Conservation (phyloP, 2,113 vertebrate genomes). For the Semnornis frantzii region DNA sequence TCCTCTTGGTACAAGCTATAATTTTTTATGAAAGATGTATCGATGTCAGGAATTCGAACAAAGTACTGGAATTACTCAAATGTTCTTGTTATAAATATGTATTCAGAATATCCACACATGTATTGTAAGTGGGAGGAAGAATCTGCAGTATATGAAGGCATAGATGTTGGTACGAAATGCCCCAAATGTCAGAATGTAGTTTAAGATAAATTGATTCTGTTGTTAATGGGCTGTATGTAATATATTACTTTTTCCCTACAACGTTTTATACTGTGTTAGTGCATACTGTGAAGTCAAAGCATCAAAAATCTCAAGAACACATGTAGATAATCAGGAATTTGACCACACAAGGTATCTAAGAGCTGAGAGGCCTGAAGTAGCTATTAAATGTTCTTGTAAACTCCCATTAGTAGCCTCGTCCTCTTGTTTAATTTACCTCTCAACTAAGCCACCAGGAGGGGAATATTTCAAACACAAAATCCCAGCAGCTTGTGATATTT, state of each 20-base stretch:
- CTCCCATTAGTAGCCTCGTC: not conserved
- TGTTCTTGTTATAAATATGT: conserved; percentile 32
- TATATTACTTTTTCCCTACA: not conserved
- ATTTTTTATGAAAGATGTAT: conserved; percentile 67
- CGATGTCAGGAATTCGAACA: conserved; percentile 33
- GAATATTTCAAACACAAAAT: not conserved
- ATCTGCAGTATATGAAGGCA: not conserved
- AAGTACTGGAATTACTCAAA: conserved; percentile 45
- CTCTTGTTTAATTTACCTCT: not conserved
- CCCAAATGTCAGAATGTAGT: not conserved
- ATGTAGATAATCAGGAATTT: not conserved
- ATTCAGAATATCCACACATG: conserved; percentile 24
- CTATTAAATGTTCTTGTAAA: not conserved
- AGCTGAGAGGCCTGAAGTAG: not conserved
- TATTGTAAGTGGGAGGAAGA: not conserved
- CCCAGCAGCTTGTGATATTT: not conserved
- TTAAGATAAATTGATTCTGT: not conserved
- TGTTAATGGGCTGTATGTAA: not conserved
- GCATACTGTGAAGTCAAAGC: not conserved
- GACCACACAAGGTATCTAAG: not conserved
- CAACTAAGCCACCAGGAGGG: not conserved
- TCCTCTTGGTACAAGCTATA: conserved; percentile 60
- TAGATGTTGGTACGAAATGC: not conserved
- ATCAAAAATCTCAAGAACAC: not conserved
- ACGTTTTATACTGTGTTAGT: not conserved